Evolutionary conservation across 2,797 vertebrate species (phyloP).

Genomic region (Rhabdomys pumilio): DNA sequence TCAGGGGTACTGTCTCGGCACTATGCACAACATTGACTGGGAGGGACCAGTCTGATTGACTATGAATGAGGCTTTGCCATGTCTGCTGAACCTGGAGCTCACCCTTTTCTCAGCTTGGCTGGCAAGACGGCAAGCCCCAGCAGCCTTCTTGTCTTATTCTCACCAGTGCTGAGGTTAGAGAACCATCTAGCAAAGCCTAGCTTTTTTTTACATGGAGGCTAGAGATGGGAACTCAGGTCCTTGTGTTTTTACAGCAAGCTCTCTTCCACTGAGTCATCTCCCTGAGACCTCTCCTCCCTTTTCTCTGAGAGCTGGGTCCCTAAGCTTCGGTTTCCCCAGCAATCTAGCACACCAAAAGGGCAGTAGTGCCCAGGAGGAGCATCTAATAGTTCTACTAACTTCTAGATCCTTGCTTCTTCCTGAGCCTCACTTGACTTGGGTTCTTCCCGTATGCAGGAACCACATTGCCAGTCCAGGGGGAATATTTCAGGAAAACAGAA

Average conservation of each 20-base stretch:
- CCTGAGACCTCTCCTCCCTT: background rate
- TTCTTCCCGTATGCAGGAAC: background rate
- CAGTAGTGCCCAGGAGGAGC: background rate
- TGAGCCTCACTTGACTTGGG: background rate
- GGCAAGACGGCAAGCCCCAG: background rate
- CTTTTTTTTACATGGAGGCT: background rate
- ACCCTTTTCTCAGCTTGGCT: background rate
- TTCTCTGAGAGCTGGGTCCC: background rate
- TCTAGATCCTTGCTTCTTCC: background rate
- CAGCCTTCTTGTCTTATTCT: background rate
- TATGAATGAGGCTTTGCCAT: background rate
- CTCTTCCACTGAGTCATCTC: background rate
- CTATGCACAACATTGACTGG: background rate
- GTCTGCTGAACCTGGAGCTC: background rate
- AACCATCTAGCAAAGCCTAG: background rate
- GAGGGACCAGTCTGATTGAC: background rate
- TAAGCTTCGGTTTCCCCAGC: background rate
- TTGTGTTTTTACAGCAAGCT: background rate
- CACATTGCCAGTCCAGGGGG: background rate
- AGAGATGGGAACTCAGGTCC: background rate
- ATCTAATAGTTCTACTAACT: background rate
- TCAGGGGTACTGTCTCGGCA: background rate
- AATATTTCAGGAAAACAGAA: background rate
- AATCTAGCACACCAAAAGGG: background rate
- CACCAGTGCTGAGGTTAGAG: background rate